phyloP scores from a whole-genome alignment of 2,797 vertebrate species.

The Galagoides demidoff region DNA sequence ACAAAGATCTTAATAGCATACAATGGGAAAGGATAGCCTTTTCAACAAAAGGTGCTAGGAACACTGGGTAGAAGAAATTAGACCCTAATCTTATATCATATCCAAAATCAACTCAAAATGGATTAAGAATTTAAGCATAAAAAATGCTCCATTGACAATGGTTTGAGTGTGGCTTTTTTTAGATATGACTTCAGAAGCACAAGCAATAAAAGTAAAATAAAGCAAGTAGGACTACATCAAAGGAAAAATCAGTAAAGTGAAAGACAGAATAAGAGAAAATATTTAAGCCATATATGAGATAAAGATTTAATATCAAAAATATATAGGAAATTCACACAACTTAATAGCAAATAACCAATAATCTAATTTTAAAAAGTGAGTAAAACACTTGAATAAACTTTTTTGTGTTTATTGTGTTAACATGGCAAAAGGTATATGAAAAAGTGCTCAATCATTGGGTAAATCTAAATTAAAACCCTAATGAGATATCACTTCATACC shows the following conservation, averaged over 20 bases:
- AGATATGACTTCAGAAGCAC: not conserved
- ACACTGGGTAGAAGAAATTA: not conserved
- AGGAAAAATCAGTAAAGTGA: not conserved
- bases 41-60: not conserved
- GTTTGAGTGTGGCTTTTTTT: not conserved
- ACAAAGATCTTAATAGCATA: not conserved
- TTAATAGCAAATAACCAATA: not conserved
- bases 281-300: not conserved
- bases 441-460: not conserved
- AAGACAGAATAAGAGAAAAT: not conserved
- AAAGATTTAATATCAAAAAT: not conserved
- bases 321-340: not conserved
- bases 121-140: not conserved
- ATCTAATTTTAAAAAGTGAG: not conserved
- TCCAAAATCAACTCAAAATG: not conserved
- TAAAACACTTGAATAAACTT: not conserved
- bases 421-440: not conserved
- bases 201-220: not conserved
- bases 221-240: not conserved
- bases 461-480: not conserved
- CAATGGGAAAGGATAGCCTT: not conserved
- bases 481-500: not conserved
- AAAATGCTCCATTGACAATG: not conserved
- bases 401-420: too few relatives aligned
- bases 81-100: not conserved